Evolutionary conservation across 2,113 vertebrate genomes (phyloP).

Genomic region (Chroicocephalus ridibundus): DNA sequence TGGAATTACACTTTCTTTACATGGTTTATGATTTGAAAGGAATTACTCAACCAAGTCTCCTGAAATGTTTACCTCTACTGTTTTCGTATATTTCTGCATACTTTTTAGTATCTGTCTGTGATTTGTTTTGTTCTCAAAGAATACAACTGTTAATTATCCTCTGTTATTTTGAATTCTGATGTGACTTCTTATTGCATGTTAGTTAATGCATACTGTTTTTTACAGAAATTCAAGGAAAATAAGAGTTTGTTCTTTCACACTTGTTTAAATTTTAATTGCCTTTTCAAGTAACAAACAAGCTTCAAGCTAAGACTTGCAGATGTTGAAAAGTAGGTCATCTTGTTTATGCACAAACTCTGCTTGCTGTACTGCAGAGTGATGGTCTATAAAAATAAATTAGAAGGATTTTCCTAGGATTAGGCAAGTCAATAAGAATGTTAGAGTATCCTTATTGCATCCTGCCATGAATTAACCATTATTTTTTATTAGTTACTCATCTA

Average conservation of each 20-base stretch:
- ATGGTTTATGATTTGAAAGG: background rate
- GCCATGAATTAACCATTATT: background rate
- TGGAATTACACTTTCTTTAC: background rate
- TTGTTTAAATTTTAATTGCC: slow-evolving; percentile 78
- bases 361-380: background rate
- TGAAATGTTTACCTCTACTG: background rate
- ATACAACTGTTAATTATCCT: slow-evolving; percentile 32
- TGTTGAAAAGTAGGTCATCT: slow-evolving; percentile 71
- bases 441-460: background rate
- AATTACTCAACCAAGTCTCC: background rate
- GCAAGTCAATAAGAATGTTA: slow-evolving; percentile 17
- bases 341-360: slow-evolving; percentile 35
- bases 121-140: slow-evolving; percentile 18
- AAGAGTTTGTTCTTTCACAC: slow-evolving; percentile 52
- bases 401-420: background rate
- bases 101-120: background rate
- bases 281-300: slow-evolving; percentile 68
- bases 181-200: slow-evolving; percentile 40
- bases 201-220: slow-evolving; percentile 29
- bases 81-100: background rate
- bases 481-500: background rate
- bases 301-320: slow-evolving; percentile 68
- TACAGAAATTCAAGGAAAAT: slow-evolving; percentile 39
- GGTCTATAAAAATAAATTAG: slow-evolving; percentile 34
- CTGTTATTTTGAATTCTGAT: slow-evolving; percentile 36